Evolutionary conservation across 2,888 invertebrate species (phyloP).

Genomic region (Drosophila diplacantha): DNA sequence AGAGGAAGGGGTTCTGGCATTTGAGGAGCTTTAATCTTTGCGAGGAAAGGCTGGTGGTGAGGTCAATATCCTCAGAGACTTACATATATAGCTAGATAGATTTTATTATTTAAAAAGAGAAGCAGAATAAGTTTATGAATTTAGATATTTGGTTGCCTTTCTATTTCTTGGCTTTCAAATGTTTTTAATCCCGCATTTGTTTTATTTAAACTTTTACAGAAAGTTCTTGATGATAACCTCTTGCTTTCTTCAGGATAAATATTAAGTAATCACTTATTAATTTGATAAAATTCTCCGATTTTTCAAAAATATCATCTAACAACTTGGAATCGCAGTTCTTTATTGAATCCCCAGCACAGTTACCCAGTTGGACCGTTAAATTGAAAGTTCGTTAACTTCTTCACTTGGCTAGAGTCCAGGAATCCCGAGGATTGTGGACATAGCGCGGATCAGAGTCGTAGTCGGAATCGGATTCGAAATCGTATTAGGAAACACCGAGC

Average conservation of each 20-base stretch:
- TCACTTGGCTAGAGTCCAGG: constrained; percentile 37
- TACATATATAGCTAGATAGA: neutral
- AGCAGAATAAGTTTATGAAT: neutral
- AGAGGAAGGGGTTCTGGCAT: neutral
- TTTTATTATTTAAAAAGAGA: neutral
- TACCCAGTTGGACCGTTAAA: constrained; percentile 32
- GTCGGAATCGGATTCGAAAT: constrained; percentile 6
- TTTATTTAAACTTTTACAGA: neutral
- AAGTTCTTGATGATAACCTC: rapidly evolving
- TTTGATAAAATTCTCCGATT: neutral
- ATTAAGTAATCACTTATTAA: neutral
- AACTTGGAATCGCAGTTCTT: constrained; percentile 18
- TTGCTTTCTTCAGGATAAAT: too few species aligned
- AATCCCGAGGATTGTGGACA: constrained; percentile 30
- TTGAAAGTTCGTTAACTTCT: constrained; percentile 28
- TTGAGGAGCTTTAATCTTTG: neutral
- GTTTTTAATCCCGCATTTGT: rapidly evolving
- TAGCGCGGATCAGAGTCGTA: constrained; percentile 20
- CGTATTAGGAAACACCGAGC: constrained; percentile 1
- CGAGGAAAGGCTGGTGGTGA: neutral
- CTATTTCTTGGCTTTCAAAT: too few species aligned
- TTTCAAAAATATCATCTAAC: neutral
- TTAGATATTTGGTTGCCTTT: neutral
- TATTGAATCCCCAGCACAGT: constrained; percentile 22
- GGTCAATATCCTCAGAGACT: neutral